Percentiles rank a stretch among this genome's conserved stretches.
These are phyloP conservation scores for Trachelus troglodyta DNA, from an alignment of 2,888 invertebrate species.

Conservation along the genomic window DNA sequence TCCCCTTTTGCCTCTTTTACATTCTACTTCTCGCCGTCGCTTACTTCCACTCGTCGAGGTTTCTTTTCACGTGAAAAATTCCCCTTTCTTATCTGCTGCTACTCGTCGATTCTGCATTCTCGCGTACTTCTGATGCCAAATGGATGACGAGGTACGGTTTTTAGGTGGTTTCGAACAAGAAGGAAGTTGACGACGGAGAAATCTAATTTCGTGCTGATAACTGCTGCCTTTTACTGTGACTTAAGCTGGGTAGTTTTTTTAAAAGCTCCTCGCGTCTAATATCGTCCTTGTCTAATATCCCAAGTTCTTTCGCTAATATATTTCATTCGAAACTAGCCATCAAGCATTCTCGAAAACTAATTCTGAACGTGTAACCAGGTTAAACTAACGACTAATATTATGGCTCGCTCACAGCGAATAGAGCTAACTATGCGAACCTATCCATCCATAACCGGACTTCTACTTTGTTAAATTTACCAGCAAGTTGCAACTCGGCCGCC, in stretches of 20 bases:
- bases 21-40: neutral
- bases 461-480: neutral
- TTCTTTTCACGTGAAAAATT: neutral
- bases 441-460: neutral
- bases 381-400: neutral
- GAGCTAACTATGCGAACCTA: neutral
- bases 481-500: neutral
- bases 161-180: neutral
- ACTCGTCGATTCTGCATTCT: neutral
- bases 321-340: neutral
- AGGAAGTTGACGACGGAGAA: neutral
- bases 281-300: too few relatives aligned
- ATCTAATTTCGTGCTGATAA: neutral
- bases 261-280: too few relatives aligned
- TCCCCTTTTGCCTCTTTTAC: neutral
- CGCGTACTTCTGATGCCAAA: neutral
- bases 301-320: neutral
- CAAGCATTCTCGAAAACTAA: neutral
- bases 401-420: neutral
- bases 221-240: neutral
- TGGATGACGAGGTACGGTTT: neutral
- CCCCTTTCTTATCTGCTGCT: neutral
- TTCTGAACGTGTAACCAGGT: neutral
- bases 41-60: neutral
- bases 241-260: neutral